Base-by-base conservation (phyloP, 2,113 vertebrate species). In the Syrrhaptes paradoxus region DNA sequence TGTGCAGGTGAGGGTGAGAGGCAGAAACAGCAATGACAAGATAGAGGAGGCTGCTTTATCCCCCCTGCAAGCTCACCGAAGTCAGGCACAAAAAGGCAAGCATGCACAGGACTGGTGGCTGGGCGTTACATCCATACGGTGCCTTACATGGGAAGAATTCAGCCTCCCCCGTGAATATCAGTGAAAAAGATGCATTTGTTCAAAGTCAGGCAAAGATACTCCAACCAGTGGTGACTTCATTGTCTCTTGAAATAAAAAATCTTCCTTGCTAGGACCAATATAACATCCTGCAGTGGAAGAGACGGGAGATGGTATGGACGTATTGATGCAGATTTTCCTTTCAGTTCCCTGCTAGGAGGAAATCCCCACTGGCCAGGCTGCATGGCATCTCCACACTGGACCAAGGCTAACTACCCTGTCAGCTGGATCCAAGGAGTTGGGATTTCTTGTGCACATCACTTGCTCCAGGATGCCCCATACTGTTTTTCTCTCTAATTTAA, bases 381-480 rank as follows among this genome's bases (percentile, higher is more conserved):
- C 13, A 6, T 12, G 36, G 32, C 18, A 51, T 13, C 12, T 54
- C 55, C 65, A 34, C 14, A 1, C 6, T 10, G 7, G 80, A 20
- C 28, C 14, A 57, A 59, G 52, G 14, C 24, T 10, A 48, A 36
- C 7, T 36, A 16, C 29, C 34, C 16, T 34, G 2, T 2, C 2
- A 3, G 4, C 7, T 13, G 36, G 36, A 38, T n/a, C 72, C 13
- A 26, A 43, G 83, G 67, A 54, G 12, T 10, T 52, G 32, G 28
- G 45, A 4, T 54, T 32, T 19, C 21, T 49, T n/a, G 12, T 41
- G 49, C 5, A 4, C 14, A 9, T 34, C 14, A 1, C 2, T 0
- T 17, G 22, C 24, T 79, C 36, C 34, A 38, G 68, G 81, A 15
- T 43, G 55, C 20, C 45, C 55, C 1, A 0, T 17, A 57, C 7